phyloP scores from a whole-genome alignment of 2,797 vertebrate genomes.

The Sciurus carolinensis region DNA sequence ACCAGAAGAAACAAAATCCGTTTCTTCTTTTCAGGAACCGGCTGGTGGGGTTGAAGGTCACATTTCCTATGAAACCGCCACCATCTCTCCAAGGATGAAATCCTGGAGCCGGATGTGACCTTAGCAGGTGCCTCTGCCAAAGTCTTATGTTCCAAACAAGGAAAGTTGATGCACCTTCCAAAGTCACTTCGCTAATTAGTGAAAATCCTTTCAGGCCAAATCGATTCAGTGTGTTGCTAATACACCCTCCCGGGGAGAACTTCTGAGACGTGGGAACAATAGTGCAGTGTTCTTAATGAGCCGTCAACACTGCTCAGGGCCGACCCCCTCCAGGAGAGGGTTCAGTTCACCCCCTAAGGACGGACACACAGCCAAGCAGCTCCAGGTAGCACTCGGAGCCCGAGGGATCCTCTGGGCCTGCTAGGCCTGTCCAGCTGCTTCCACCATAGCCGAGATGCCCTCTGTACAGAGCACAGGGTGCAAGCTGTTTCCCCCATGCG shows the following conservation, averaged over 20 bases:
- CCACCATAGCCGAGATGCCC: no score
- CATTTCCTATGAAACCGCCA: neutral
- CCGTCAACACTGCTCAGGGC: no score
- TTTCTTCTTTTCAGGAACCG: conserved; percentile 19
- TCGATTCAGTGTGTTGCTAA: neutral
- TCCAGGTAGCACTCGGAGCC: no score
- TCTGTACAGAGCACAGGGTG: neutral
- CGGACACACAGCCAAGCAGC: no score
- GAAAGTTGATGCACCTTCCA: conserved; percentile 10
- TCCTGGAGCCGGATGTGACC: neutral
- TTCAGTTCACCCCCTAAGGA: no score
- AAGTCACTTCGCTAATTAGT: conserved; percentile 53
- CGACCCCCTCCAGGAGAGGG: no score
- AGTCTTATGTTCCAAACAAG: conserved; percentile 13
- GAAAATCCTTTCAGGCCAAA: neutral
- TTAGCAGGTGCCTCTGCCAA: neutral
- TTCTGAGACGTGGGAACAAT: neutral
- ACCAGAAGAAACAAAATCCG: neutral
- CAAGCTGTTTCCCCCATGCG: neutral
- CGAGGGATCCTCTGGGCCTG: no score
- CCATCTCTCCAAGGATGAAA: neutral
- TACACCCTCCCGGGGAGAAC: neutral
- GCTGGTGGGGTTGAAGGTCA: neutral
- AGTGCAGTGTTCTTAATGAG: no score
- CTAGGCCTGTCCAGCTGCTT: no score